phyloP scores from a whole-genome alignment of 2,797 vertebrate genomes.

The Pangasius larnaudii region DNA sequence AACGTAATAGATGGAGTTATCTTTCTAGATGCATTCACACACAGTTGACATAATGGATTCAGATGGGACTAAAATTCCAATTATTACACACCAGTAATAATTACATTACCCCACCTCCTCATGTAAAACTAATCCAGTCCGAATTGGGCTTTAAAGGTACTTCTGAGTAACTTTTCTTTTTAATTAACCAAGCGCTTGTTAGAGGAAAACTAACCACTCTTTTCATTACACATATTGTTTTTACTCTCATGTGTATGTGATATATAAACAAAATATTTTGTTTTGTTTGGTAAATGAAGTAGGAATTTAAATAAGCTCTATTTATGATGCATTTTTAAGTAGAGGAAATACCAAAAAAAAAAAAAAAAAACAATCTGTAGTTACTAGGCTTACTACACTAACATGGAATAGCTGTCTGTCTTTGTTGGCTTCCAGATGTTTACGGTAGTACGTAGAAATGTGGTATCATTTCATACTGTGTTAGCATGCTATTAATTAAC shows the following conservation, averaged over 20 bases:
- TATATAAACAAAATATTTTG: constrained; percentile 64
- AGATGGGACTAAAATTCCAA: not conserved
- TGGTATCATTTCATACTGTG: constrained; percentile 25
- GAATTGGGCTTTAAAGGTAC: not conserved
- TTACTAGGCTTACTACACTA: constrained; percentile 37
- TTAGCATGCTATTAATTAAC: constrained; percentile 25
- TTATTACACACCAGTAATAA: not conserved
- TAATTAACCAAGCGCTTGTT: constrained; percentile 17
- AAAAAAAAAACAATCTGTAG: constrained; percentile 29
- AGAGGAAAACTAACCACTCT: constrained; percentile 7
- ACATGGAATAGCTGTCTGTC: constrained; percentile 35
- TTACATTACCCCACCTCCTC: not conserved
- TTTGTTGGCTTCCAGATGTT: constrained; percentile 38
- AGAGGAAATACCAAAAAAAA: constrained; percentile 27
- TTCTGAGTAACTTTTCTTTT: not conserved
- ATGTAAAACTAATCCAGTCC: not conserved
- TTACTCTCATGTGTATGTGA: constrained; percentile 55
- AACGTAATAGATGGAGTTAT: not conserved
- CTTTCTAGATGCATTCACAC: not conserved
- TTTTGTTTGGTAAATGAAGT: constrained; percentile 75
- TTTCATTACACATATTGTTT: constrained; percentile 14
- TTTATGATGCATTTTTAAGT: constrained; percentile 69
- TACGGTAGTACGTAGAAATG: constrained; percentile 43
- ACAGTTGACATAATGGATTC: not conserved
- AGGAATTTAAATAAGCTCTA: constrained; percentile 78